A percentile compares a stretch with the other conserved stretches of the same genome.
phyloP scores from a whole-genome alignment of 2,888 invertebrate genomes.

The Periphyllus acericola region DNA sequence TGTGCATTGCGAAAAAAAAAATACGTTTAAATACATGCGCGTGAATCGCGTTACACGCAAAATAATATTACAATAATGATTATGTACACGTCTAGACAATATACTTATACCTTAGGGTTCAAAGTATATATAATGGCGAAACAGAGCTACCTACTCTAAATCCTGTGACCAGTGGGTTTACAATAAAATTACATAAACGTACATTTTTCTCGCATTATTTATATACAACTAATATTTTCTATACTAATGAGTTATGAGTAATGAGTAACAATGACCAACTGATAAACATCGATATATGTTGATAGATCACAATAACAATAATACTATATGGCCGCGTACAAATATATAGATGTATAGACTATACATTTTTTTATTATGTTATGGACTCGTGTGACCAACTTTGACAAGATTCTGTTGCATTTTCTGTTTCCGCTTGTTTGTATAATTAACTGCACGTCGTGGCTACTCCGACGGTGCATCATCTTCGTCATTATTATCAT shows the following conservation, averaged over 20 bases:
- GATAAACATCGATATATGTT: neutral
- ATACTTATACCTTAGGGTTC: neutral
- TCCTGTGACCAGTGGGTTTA: constrained; percentile 8
- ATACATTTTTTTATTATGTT: neutral
- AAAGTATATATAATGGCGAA: neutral
- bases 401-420: neutral
- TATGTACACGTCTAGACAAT: too few species aligned
- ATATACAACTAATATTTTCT: neutral
- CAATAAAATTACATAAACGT: neutral
- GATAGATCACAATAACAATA: neutral
- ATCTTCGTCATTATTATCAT: neutral
- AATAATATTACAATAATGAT: neutral
- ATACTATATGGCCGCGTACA: neutral
- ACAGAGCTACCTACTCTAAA: neutral
- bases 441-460: neutral
- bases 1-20: neutral
- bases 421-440: neutral
- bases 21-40: neutral
- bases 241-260: too few species aligned
- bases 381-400: neutral
- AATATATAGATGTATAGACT: neutral
- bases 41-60: neutral
- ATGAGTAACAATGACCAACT: neutral
- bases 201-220: neutral
- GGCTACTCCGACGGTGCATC: neutral